These are phyloP conservation scores for Leptonema lineaticorne DNA, from an alignment of 1,140 invertebrate species.

Conservation along the genomic window DNA sequence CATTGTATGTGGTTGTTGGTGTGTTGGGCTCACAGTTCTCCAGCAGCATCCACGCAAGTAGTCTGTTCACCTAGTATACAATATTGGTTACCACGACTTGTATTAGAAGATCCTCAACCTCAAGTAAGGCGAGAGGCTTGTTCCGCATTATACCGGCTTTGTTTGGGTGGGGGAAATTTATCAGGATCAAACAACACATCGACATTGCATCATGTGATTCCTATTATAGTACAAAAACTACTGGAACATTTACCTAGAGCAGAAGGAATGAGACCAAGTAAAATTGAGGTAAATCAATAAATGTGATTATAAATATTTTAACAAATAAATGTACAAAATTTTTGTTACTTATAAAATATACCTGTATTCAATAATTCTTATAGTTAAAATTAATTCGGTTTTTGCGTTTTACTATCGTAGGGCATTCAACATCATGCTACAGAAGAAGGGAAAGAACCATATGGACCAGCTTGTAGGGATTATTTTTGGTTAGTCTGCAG, in stretches of 20 bases:
- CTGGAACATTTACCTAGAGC: constrained; percentile 79
- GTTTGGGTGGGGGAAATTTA: constrained; percentile 69
- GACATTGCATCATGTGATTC: constrained; percentile 50
- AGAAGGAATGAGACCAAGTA: constrained; percentile 79
- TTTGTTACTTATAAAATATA: too few species aligned
- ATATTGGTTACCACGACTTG: constrained; percentile 50
- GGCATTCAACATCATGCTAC: constrained; percentile 58
- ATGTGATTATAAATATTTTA: too few species aligned
- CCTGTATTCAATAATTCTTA: constrained; percentile 26
- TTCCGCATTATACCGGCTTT: constrained; percentile 82
- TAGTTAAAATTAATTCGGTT: neutral
- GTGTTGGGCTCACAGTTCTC: constrained; percentile 54
- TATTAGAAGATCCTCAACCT: constrained; percentile 56
- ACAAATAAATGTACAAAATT: too few species aligned
- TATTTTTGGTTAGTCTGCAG: constrained; percentile 92
- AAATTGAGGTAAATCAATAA: constrained; percentile 53
- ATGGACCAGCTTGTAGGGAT: constrained; percentile 89
- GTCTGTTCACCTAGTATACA: constrained; percentile 50
- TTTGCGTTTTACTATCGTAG: constrained; percentile 45
- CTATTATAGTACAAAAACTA: constrained; percentile 77
- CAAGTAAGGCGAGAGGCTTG: constrained; percentile 85
- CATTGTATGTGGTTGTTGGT: constrained; percentile 52
- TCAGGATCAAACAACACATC: constrained; percentile 45
- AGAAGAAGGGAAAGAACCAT: constrained; percentile 87
- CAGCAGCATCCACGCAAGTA: constrained; percentile 48